A percentile compares a stretch with the other conserved stretches of the same genome.
Conservation (phyloP, 2,113 vertebrate species). For the Casuarius casuarius region DNA sequence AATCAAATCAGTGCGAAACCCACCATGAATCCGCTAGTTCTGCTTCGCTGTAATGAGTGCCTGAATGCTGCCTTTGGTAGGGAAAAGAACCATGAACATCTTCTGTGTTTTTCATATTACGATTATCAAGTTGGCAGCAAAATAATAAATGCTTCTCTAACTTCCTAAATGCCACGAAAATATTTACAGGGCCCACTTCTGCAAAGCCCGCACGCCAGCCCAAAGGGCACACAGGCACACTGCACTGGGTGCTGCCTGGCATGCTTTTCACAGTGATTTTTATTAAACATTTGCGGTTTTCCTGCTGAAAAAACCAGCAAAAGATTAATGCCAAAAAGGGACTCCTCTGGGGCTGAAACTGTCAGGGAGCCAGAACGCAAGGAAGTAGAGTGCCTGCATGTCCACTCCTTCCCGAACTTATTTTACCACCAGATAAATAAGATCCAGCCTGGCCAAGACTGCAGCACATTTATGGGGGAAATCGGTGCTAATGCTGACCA, state of each 20-base stretch:
- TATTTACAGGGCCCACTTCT: constrained; percentile 30
- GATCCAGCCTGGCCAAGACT: background rate
- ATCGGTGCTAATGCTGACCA: background rate
- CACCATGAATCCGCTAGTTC: fast-evolving
- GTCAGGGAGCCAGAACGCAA: constrained; percentile 41
- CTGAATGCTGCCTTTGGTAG: fast-evolving
- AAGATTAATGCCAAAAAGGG: constrained; percentile 43
- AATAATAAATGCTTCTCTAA: background rate
- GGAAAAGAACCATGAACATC: background rate
- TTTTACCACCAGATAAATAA: background rate
- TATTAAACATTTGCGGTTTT: constrained; percentile 55
- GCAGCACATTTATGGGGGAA: background rate
- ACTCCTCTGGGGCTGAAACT: constrained; percentile 44
- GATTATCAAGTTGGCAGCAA: constrained; percentile 6
- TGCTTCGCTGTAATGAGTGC: fast-evolving
- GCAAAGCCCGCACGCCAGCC: background rate
- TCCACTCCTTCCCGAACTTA: background rate
- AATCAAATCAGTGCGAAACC: background rate
- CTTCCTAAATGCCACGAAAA: constrained; percentile 55
- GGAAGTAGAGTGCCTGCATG: background rate
- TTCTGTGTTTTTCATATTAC: background rate
- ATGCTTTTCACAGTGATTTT: background rate
- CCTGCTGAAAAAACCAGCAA: constrained; percentile 32
- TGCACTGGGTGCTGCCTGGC: background rate
- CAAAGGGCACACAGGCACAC: background rate